phyloP scores from a whole-genome alignment of 2,888 invertebrate genomes.

The Frankliniella intonsa region DNA sequence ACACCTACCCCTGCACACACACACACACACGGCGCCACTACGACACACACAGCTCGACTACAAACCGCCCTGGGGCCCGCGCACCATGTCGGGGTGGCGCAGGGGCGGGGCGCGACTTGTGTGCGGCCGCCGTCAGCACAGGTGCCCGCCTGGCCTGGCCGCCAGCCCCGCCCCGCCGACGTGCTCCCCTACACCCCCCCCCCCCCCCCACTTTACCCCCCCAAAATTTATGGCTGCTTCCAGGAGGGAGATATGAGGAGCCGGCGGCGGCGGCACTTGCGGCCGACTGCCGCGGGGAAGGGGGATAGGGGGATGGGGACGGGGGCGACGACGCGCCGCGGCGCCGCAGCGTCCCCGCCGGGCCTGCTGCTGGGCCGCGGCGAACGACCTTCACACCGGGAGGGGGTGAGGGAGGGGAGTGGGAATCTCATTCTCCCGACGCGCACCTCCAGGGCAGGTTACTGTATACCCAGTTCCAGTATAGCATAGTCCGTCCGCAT shows the following conservation, averaged over 20 bases:
- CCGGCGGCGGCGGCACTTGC: not conserved
- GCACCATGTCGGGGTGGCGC: not conserved
- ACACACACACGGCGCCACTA: not conserved
- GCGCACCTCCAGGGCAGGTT: too few species aligned
- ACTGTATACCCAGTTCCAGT: too few species aligned
- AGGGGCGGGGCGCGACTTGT: not conserved
- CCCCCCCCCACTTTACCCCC: not conserved
- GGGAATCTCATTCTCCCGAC: too few species aligned
- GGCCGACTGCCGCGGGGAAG: not conserved
- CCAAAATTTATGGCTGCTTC: not conserved
- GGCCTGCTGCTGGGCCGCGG: not conserved
- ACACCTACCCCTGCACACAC: not conserved
- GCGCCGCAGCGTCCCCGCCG: not conserved
- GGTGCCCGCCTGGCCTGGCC: slow-evolving; percentile 7
- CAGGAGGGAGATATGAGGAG: slow-evolving; percentile 7
- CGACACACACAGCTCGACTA: not conserved
- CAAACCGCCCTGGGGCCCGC: not conserved
- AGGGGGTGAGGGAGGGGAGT: too few species aligned
- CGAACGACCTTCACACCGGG: too few species aligned
- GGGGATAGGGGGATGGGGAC: not conserved
- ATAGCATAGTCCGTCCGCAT: not conserved
- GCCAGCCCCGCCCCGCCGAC: not conserved
- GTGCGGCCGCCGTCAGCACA: not conserved
- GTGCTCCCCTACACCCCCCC: too few species aligned
- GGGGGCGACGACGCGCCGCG: not conserved